Evolutionary conservation across 2,113 vertebrate genomes (phyloP), one percentile per base, ranked within the genome.

Genomic region (Hippocampus zosterae): DNA sequence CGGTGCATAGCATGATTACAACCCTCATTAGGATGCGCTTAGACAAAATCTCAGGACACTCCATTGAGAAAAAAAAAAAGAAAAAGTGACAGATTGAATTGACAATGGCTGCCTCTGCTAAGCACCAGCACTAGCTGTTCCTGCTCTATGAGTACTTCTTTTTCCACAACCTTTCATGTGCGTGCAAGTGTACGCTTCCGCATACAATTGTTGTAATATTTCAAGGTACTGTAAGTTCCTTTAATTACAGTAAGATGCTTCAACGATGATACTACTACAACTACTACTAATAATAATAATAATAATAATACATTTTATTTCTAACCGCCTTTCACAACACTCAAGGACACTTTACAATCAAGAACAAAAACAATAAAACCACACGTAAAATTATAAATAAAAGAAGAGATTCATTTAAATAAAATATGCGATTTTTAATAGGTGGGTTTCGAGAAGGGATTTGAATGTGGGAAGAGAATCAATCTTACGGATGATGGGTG

Each of bases 1-100:
- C 79, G 74, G 72, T 80, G 84, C 79, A 79, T 81, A 15, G 61
- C 76, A 78, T 87, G 84, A 88, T 88, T 85, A 85, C 78, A 76
- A 79, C 72, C 75, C 85, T 88, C 83, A 85, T 90, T 87, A 90
- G 72, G 78, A 72, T 67, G 71, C 72, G 77, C 56, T 71, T 13
- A 42, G 76, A 79, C 70, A 40, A 72, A 81, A 83, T 88, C 84
- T 81, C 81, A 67, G 65, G 75, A 77, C 64, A 70, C 71, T 16
- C 67, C 52, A 60, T 60, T 72, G 76, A 79, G 78, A 13, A 44
- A 42, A 11, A 42, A 12, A 42, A 62, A 57, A 69, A 42, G 11
- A 12, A 12, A 42, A 57, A 69, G 62, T 66, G 84, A 68, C 76
- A 62, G 81, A 76, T 80, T 37, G 7, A 61, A 67, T 52, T 40